phyloP scores from a whole-genome alignment of 2,888 invertebrate species.

The Catotricha subobsoleta region DNA sequence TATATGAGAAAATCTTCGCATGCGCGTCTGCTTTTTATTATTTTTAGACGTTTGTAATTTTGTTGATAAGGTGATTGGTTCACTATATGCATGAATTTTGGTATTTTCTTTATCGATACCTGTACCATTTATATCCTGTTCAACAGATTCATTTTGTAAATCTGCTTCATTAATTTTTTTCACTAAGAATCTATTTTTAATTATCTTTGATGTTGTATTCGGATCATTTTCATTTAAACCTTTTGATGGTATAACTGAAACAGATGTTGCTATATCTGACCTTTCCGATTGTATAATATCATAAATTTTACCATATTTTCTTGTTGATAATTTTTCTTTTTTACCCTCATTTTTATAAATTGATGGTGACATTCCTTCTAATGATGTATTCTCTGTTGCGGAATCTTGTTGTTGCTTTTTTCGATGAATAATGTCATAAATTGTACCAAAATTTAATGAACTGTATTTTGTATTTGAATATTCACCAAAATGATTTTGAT shows the following conservation, averaged over 20 bases:
- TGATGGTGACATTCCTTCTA: neutral
- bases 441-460: constrained; percentile 19
- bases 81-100: constrained; percentile 3
- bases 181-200: constrained; percentile 24
- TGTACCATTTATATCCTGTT: neutral
- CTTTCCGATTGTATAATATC: constrained; percentile 22
- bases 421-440: constrained; percentile 27
- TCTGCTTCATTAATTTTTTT: constrained; percentile 25
- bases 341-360: too few species aligned
- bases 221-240: neutral
- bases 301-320: constrained; percentile 25
- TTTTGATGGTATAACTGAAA: neutral
- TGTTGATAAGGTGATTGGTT: constrained; percentile 5
- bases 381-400: neutral
- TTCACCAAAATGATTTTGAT: too few species aligned
- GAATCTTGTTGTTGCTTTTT: constrained; percentile 5
- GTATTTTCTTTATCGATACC: neutral
- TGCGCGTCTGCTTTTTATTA: constrained; percentile 20
- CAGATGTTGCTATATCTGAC: neutral
- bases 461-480: constrained; percentile 10
- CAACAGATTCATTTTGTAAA: constrained; percentile 3
- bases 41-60: constrained; percentile 9
- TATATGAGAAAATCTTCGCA: constrained; percentile 28
- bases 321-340: constrained; percentile 8
- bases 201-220: constrained; percentile 11